Conservation (phyloP, 2,797 vertebrate species). For the Spheniscus humboldti region DNA sequence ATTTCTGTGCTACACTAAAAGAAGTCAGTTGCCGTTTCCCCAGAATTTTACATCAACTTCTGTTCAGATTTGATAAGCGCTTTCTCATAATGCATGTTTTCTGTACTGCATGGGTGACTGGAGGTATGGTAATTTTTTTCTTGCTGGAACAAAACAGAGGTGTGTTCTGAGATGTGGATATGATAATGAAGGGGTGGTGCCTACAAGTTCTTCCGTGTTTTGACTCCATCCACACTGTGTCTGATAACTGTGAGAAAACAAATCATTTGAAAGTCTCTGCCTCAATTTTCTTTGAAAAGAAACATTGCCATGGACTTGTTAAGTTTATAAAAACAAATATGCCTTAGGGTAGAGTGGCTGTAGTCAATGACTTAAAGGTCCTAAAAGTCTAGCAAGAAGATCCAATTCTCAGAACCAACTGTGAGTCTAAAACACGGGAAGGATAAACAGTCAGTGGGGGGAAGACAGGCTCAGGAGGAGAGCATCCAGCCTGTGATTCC, state of each 20-base stretch:
- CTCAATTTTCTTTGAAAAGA: background rate
- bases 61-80: background rate
- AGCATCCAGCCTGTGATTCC: background rate
- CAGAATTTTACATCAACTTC: background rate
- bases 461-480: background rate
- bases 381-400: background rate
- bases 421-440: background rate
- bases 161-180: background rate
- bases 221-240: background rate
- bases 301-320: background rate
- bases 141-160: background rate
- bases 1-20: background rate
- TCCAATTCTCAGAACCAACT: background rate
- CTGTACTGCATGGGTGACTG: background rate
- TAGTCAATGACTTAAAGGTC: background rate
- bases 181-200: background rate
- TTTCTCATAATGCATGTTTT: background rate
- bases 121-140: background rate
- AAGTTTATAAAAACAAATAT: background rate
- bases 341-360: background rate
- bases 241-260: background rate
- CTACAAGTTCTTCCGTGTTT: background rate
- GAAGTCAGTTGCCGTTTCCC: background rate
- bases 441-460: background rate
- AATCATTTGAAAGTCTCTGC: background rate